These are phyloP conservation scores for Limanda limanda DNA, from an alignment of 2,113 vertebrate genomes.

Conservation along the genomic window DNA sequence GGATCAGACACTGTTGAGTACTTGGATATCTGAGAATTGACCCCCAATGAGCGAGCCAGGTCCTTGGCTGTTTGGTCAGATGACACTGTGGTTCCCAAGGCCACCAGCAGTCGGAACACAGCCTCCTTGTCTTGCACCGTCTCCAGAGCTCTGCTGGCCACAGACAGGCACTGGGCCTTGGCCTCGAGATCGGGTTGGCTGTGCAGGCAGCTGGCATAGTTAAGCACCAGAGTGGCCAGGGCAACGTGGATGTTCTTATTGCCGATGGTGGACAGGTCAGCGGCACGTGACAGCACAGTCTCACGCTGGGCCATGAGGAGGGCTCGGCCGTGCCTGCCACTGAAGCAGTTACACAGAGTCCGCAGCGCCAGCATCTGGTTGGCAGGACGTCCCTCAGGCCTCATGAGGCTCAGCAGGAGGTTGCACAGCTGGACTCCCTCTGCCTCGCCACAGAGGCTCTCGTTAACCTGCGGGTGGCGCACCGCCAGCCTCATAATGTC, in stretches of 20 bases:
- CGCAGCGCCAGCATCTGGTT: constrained; percentile 96
- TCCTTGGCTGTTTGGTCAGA: constrained; percentile 90
- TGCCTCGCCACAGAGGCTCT: constrained; percentile 91
- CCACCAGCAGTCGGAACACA: constrained; percentile 94
- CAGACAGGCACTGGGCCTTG: constrained; percentile 97
- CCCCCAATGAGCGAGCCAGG: constrained; percentile 93
- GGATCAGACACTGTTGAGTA: constrained; percentile 92
- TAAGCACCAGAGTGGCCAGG: constrained; percentile 92
- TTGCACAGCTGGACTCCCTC: constrained; percentile 89
- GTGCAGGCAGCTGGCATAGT: constrained; percentile 93
- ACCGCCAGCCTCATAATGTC: constrained; percentile 95
- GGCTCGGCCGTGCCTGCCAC: constrained; percentile 84
- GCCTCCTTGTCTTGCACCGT: constrained; percentile 96
- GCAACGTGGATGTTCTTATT: constrained; percentile 98
- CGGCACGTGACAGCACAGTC: constrained; percentile 88
- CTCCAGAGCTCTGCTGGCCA: constrained; percentile 92
- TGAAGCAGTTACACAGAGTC: constrained; percentile 96
- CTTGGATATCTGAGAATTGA: constrained; percentile 93
- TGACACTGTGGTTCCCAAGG: constrained; percentile 93
- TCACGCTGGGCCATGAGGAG: constrained; percentile 93
- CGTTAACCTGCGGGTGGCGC: constrained; percentile 92
- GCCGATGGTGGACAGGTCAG: constrained; percentile 87
- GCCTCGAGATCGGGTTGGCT: constrained; percentile 90
- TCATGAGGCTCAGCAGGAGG: constrained; percentile 91
- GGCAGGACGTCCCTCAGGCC: constrained; percentile 89